phyloP scores from a whole-genome alignment of 2,113 vertebrate species.

The Rhinolophus sinicus region DNA sequence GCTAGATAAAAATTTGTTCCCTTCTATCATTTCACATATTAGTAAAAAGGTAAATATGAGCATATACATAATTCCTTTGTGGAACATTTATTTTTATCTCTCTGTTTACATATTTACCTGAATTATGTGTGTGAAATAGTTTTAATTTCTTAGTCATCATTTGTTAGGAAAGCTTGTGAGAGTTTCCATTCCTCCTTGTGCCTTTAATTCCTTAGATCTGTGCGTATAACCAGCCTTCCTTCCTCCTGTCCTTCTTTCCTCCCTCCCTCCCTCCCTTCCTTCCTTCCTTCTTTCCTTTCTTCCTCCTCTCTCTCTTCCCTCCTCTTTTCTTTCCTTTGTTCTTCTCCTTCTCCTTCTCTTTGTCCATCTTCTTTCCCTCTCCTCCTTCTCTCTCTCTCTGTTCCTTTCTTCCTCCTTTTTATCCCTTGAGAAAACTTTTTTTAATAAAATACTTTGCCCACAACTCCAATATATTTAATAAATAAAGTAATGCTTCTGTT shows the following conservation, averaged over 20 bases:
- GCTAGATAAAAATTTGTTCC: not conserved
- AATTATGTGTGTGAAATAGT: not conserved
- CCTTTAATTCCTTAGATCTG: not conserved
- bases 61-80: not conserved
- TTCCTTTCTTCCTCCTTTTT: too few species aligned
- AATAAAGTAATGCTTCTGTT: not conserved
- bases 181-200: not conserved
- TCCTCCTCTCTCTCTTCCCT: not conserved
- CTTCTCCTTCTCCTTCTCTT: fast-evolving
- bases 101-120: not conserved
- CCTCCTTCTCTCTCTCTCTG: fast-evolving
- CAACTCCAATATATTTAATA: not conserved
- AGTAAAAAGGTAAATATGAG: not conserved
- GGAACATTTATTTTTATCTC: not conserved
- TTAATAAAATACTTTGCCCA: not conserved
- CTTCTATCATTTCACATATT: not conserved
- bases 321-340: too few species aligned
- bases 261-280: too few species aligned
- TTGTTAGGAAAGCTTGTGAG: not conserved
- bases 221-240: not conserved
- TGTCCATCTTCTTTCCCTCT: not conserved
- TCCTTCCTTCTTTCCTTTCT: not conserved
- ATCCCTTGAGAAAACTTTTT: not conserved
- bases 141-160: not conserved
- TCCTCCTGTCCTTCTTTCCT: too few species aligned